Conservation (phyloP, 2,888 invertebrate species). For the Rhynchonema sp. region DNA sequence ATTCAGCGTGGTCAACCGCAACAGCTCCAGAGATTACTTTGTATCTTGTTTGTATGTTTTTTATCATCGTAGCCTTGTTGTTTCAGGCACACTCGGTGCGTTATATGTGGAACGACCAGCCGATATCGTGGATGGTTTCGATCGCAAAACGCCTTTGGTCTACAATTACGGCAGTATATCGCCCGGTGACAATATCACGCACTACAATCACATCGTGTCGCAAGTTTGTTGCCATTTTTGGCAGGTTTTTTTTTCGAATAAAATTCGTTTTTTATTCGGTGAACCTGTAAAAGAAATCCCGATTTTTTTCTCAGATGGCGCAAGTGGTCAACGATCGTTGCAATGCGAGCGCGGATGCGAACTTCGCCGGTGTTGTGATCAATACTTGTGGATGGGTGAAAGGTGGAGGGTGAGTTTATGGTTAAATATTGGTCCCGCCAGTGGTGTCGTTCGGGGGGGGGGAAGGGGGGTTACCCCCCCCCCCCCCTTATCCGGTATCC, state of each 20-base stretch:
- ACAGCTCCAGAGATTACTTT: too few species aligned
- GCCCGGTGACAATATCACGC: slow-evolving; percentile 52
- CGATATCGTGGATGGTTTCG: slow-evolving; percentile 80
- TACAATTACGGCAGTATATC: slow-evolving; percentile 75
- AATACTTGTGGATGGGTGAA: slow-evolving; percentile 97
- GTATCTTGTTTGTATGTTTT: too few species aligned
- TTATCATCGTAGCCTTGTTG: too few species aligned
- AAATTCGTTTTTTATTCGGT: neutral
- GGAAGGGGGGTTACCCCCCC: too few species aligned
- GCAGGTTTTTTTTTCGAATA: neutral
- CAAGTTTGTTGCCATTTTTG: slow-evolving; percentile 36
- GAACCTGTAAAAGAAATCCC: slow-evolving; percentile 40
- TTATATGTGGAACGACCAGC: slow-evolving; percentile 69
- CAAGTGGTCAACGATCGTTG: slow-evolving; percentile 6
- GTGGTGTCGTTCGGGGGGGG: too few species aligned
- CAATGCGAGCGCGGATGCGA: slow-evolving; percentile 14
- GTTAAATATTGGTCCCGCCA: too few species aligned
- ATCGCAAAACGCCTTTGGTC: slow-evolving; percentile 65
- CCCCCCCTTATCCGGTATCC: too few species aligned
- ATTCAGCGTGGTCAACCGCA: too few species aligned
- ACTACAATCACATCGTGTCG: slow-evolving; percentile 62
- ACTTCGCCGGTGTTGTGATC: slow-evolving; percentile 57
- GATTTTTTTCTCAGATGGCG: slow-evolving; percentile 34
- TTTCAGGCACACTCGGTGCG: slow-evolving; percentile 18
- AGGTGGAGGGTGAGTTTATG: slow-evolving; percentile 47